These are phyloP conservation scores for Dinomys branickii DNA, from an alignment of 2,113 vertebrate genomes.

Conservation along the genomic window DNA sequence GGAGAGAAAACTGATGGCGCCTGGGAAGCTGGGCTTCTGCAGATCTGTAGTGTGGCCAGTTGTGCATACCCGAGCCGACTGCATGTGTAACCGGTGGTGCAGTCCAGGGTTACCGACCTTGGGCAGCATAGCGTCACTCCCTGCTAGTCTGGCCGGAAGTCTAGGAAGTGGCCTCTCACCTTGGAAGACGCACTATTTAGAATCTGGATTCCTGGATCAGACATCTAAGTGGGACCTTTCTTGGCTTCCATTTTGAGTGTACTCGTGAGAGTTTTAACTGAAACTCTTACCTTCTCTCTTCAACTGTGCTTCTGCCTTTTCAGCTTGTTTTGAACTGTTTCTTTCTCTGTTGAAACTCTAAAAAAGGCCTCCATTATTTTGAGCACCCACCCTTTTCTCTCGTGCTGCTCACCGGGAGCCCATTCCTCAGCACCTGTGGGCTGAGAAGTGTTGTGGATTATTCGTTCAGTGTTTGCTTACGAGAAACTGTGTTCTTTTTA, in stretches of 20 bases:
- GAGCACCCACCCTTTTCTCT: background rate
- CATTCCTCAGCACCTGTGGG: background rate
- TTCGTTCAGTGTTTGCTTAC: background rate
- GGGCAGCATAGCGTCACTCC: background rate
- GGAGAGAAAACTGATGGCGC: background rate
- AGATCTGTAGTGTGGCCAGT: background rate
- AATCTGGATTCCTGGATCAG: background rate
- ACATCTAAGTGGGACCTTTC: background rate
- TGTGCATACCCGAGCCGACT: background rate
- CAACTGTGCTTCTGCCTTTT: background rate
- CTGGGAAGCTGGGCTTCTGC: background rate
- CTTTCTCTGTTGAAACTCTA: background rate
- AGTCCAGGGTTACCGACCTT: background rate
- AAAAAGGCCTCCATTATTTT: background rate
- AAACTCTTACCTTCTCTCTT: background rate
- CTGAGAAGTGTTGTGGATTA: background rate
- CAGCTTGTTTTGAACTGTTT: background rate
- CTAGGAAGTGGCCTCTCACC: background rate
- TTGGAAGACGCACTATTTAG: background rate
- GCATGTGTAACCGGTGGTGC: background rate
- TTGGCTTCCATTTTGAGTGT: background rate
- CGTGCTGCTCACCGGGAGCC: accelerated
- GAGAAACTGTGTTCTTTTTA: background rate
- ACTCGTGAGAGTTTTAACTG: background rate
- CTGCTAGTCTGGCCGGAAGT: background rate